Conservation (phyloP, 2,888 invertebrate genomes). For the Patella depressa region DNA sequence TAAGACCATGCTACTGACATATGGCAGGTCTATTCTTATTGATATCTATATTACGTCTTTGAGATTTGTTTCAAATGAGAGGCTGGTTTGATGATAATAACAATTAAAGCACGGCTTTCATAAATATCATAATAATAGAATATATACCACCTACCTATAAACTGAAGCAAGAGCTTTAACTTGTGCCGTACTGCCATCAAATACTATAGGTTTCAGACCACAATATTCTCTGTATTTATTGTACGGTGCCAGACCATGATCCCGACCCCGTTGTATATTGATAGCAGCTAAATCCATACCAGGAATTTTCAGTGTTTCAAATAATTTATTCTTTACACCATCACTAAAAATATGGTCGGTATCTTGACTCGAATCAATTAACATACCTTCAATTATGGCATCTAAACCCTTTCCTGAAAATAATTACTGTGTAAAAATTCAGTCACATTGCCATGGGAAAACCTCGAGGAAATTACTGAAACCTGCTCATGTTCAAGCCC, state of each 20-base stretch:
- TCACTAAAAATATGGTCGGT: neutral
- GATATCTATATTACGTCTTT: too few species aligned
- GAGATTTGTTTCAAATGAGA: too few species aligned
- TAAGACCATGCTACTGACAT: too few species aligned
- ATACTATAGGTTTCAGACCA: neutral
- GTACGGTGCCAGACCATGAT: slow-evolving; percentile 40
- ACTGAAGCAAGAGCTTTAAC: neutral
- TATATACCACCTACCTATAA: neutral
- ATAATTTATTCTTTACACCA: neutral
- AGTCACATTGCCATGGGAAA: too few species aligned
- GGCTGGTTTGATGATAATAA: too few species aligned
- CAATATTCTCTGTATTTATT: slow-evolving; percentile 21
- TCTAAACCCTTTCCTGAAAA: neutral
- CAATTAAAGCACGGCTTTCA: too few species aligned
- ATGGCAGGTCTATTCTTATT: too few species aligned
- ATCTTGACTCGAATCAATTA: slow-evolving; percentile 8
- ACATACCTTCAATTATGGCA: slow-evolving; percentile 17
- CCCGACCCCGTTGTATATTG: slow-evolving; percentile 41
- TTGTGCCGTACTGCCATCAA: neutral
- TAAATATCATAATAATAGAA: too few species aligned
- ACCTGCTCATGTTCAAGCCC: too few species aligned
- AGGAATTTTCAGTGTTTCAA: neutral
- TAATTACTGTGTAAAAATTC: too few species aligned
- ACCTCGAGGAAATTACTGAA: too few species aligned
- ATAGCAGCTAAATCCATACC: slow-evolving; percentile 35